Conservation (phyloP, 1,140 invertebrate genomes). For the Cydia fagiglandana region DNA sequence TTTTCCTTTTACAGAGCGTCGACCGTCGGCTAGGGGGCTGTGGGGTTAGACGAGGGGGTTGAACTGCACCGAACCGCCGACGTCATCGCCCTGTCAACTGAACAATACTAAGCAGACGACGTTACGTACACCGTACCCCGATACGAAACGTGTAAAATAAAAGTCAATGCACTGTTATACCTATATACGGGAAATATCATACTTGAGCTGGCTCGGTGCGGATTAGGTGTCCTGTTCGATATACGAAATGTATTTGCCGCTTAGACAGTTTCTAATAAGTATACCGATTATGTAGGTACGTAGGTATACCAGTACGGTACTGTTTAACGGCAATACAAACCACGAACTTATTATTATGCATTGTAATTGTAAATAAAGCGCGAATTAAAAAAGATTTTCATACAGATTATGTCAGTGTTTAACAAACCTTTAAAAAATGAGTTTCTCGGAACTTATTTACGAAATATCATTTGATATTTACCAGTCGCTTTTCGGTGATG, state of each 20-base stretch:
- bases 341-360: too few relatives aligned
- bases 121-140: slow-evolving; percentile 54
- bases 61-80: slow-evolving; percentile 59
- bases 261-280: not conserved
- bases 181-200: not conserved
- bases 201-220: not conserved
- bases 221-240: slow-evolving; percentile 5
- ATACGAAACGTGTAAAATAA: slow-evolving; percentile 17
- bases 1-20: slow-evolving; percentile 76
- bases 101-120: slow-evolving; percentile 76
- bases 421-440: too few relatives aligned
- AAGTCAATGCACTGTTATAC: slow-evolving; percentile 13
- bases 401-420: too few relatives aligned
- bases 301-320: too few relatives aligned
- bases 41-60: slow-evolving; percentile 48
- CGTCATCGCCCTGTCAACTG: slow-evolving; percentile 77
- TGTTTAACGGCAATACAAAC: too few relatives aligned
- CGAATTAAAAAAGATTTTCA: too few relatives aligned
- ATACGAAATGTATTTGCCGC: not conserved
- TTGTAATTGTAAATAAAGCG: too few relatives aligned
- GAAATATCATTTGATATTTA: too few relatives aligned
- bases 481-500: too few relatives aligned
- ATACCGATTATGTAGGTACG: not conserved
- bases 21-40: slow-evolving; percentile 60
- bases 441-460: too few relatives aligned